These are phyloP conservation scores for Ormia ochracea DNA, from an alignment of 2,888 invertebrate species.

Conservation along the genomic window DNA sequence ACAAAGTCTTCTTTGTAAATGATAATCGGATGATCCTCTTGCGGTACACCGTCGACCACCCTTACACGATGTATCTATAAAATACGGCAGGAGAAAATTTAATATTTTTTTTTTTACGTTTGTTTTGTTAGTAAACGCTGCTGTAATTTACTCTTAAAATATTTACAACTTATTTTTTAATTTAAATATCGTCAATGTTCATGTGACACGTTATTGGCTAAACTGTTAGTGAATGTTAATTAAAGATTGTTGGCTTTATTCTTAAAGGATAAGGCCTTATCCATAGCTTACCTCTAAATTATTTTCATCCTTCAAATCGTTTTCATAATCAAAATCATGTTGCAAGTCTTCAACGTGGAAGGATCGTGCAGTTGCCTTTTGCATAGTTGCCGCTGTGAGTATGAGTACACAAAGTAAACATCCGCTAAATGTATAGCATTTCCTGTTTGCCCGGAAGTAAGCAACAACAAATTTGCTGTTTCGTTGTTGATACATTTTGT, in stretches of 20 bases:
- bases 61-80: slow-evolving; percentile 69
- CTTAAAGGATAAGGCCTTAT: too few species aligned
- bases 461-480: slow-evolving; percentile 62
- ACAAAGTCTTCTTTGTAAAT: slow-evolving; percentile 75
- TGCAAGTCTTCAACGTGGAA: slow-evolving; percentile 37
- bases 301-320: slow-evolving; percentile 66
- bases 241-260: too few species aligned
- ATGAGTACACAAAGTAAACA: slow-evolving; percentile 59
- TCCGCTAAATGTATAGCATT: slow-evolving; percentile 65
- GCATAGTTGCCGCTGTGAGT: slow-evolving; percentile 11
- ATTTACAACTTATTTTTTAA: not conserved
- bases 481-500: slow-evolving; percentile 59
- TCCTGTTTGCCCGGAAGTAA: slow-evolving; percentile 66
- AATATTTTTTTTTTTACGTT: not conserved
- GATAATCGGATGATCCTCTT: slow-evolving; percentile 72
- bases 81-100: not conserved
- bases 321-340: slow-evolving; percentile 45
- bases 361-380: slow-evolving; percentile 29
- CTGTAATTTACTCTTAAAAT: not conserved
- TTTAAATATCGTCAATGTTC: too few species aligned
- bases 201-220: too few species aligned
- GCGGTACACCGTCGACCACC: slow-evolving; percentile 67
- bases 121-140: not conserved
- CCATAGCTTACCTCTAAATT: slow-evolving; percentile 72
- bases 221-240: too few species aligned